Percentiles rank a stretch among this genome's conserved stretches.
Conservation (phyloP, 2,113 vertebrate genomes). For the Onychostoma macrolepis region DNA sequence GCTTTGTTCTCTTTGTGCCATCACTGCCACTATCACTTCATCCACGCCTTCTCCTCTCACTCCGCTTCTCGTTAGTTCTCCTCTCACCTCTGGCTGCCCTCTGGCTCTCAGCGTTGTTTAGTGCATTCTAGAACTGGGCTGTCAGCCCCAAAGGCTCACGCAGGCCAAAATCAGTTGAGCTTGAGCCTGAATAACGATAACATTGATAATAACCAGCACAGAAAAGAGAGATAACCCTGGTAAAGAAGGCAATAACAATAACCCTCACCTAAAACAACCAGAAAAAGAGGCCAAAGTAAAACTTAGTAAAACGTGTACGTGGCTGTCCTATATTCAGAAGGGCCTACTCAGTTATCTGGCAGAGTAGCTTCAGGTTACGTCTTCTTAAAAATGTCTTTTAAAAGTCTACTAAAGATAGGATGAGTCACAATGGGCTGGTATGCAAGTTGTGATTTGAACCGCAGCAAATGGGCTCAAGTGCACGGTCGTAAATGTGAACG, state of each 20-base stretch:
- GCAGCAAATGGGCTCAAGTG: slow-evolving; percentile 11
- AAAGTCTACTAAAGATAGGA: neutral
- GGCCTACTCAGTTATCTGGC: neutral
- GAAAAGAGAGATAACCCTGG: slow-evolving; percentile 24
- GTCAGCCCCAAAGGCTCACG: slow-evolving; percentile 46
- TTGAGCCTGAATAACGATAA: slow-evolving; percentile 46
- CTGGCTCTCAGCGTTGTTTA: slow-evolving; percentile 51
- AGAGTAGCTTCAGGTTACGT: neutral
- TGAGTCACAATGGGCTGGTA: slow-evolving; percentile 23
- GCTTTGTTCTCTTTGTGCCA: slow-evolving; percentile 9
- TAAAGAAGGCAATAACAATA: slow-evolving; percentile 36
- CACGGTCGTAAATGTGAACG: slow-evolving; percentile 27
- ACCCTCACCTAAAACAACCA: slow-evolving; percentile 1
- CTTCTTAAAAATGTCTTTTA: slow-evolving; percentile 27
- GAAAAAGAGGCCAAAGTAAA: neutral
- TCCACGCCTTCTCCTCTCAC: neutral
- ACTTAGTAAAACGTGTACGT: neutral
- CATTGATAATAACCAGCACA: slow-evolving; percentile 45
- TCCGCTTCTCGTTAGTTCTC: slow-evolving; percentile 7
- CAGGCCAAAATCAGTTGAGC: slow-evolving; percentile 55
- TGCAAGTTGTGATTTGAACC: neutral
- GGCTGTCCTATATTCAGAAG: neutral
- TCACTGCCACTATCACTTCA: neutral
- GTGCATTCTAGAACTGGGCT: slow-evolving; percentile 51
- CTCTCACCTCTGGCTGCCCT: slow-evolving; percentile 72